Percentiles rank a stretch among this genome's conserved stretches.
Conservation (phyloP, 2,113 vertebrate species). For the Vireo altiloquus region DNA sequence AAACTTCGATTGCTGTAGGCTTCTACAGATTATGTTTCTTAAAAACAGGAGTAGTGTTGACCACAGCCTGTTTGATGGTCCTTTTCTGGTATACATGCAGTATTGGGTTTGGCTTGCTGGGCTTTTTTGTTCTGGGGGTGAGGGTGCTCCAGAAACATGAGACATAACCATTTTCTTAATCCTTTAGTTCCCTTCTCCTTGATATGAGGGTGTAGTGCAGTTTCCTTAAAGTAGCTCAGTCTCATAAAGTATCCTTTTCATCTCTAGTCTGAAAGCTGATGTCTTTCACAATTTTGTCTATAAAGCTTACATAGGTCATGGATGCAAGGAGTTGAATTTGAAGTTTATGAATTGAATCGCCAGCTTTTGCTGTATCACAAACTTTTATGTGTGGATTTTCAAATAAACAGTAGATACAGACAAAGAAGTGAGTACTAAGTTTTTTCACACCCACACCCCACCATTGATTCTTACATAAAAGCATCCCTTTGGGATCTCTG, state of each 20-base stretch:
- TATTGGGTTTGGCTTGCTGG: background rate
- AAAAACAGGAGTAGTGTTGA: background rate
- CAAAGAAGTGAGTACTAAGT: background rate
- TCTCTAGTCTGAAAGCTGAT: background rate
- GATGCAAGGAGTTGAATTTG: background rate
- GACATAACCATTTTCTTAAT: background rate
- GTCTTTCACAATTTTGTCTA: background rate
- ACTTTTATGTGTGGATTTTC: background rate
- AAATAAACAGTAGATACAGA: background rate
- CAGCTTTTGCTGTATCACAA: background rate
- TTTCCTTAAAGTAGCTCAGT: background rate
- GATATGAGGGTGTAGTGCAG: background rate
- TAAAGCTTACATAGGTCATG: background rate
- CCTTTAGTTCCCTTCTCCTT: background rate
- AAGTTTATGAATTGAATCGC: background rate
- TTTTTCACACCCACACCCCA: background rate
- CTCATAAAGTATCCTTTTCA: background rate
- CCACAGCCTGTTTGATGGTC: background rate
- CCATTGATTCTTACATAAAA: background rate
- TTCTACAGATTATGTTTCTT: background rate
- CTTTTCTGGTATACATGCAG: background rate
- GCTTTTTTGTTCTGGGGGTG: accelerated
- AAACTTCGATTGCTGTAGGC: background rate
- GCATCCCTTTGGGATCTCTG: background rate
- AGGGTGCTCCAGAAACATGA: background rate